Base-by-base conservation (phyloP, 2,888 invertebrate genomes). In the Perithous albicinctus region DNA sequence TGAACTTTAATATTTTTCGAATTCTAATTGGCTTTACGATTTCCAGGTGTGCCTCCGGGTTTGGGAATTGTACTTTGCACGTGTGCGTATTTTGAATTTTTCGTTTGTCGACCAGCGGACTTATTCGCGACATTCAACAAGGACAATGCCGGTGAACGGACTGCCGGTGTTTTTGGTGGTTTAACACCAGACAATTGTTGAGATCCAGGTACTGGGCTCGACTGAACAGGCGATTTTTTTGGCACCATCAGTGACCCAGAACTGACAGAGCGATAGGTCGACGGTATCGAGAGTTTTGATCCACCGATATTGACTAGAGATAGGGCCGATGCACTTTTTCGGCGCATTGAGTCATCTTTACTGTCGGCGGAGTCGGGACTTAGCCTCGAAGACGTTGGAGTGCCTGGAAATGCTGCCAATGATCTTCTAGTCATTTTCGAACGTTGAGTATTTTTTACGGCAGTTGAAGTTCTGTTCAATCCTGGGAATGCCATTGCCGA, bases 41-140 rank as follows among this genome's bases (percentile, higher is more conserved):
- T 78, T 15, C 73, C 83, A 3, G 77, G 80, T 23, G 73, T 69
- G 48, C 4, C 41, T 26, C 32, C 32, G 0, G 64, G 20, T 77
- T 88, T 89, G 12, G 86, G 85, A 78, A 89, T 87, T 0, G 86
- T 88, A 41, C 88, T 88, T 59, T 85, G 84, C 1, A 89, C 78
- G 38, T 87, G 87, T 0, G 87, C 85, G 61, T 87, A 89, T 64
- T 86, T 89, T 0, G 86, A 66, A 75, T 84, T 87, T 80, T 80
- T 86, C 20, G 76, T n/a, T 32, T 81, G 5, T 20, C 67, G 20
- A 15, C 10, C 10, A 12, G 18, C 18, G 69, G 61, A 18, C 3
- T 78, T 82, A 7, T 72, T 72, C n/a, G 41, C 0, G n/a, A 41
- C 10, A 18, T 38, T 74, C 29, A 74, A 5, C 15, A 76, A 26